A percentile compares a stretch with the other conserved stretches of the same genome.
Evolutionary conservation across 2,797 vertebrate species (phyloP).

Genomic region (Crypturellus tataupa): DNA sequence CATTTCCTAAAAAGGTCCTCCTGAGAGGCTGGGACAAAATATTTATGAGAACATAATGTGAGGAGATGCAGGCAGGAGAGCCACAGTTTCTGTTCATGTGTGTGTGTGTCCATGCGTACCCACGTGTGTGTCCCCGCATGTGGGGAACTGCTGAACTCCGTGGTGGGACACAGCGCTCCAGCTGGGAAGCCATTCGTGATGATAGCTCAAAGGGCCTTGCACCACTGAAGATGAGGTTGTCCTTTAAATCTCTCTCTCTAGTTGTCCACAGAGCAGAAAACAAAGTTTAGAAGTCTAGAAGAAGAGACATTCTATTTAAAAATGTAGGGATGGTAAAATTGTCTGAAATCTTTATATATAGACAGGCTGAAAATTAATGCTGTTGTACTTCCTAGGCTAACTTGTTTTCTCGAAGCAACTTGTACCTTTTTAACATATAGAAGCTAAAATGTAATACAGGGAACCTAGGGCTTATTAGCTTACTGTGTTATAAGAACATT

Average conservation of each 20-base stretch:
- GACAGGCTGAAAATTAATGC: neutral
- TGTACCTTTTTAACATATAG: neutral
- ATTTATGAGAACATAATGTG: neutral
- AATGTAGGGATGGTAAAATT: neutral
- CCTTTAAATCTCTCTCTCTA: neutral
- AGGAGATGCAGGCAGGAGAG: neutral
- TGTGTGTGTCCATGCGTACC: neutral
- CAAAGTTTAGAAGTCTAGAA: neutral
- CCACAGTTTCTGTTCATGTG: neutral
- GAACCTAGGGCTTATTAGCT: neutral
- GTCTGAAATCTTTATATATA: neutral
- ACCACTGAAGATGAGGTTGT: neutral
- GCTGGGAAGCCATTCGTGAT: neutral
- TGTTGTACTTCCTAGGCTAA: neutral
- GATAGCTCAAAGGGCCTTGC: neutral
- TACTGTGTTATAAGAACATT: neutral
- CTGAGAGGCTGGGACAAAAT: neutral
- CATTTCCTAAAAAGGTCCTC: fast-evolving
- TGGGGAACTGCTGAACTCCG: neutral
- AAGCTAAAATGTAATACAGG: neutral
- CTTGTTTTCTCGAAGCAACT: neutral
- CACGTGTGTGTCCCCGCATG: neutral
- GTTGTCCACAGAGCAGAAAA: neutral
- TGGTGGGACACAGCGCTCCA: neutral
- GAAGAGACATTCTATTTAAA: neutral